Conservation (phyloP, 2,113 vertebrate species). For the Saguinus midas region DNA sequence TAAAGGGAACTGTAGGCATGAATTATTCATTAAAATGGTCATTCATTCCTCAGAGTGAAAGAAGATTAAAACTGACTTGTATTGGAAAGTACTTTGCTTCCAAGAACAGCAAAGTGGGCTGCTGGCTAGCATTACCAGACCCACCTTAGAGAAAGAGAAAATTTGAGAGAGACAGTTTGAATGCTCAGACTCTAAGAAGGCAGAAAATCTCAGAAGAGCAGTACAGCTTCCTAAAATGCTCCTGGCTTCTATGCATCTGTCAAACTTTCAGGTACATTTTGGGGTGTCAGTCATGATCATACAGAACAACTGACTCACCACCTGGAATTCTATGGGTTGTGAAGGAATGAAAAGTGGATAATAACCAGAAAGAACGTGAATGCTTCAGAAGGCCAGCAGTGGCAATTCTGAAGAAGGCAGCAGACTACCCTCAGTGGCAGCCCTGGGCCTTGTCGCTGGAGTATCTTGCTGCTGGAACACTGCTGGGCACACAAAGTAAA, state of each 20-base stretch:
- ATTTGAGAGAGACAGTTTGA: background rate
- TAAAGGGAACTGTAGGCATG: background rate
- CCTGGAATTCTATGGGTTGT: background rate
- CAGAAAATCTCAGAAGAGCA: background rate
- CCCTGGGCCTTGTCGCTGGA: background rate
- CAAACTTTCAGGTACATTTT: background rate
- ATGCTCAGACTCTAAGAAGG: fast-evolving
- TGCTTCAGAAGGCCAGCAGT: background rate
- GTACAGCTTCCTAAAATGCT: background rate
- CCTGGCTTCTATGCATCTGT: background rate
- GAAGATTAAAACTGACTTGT: background rate
- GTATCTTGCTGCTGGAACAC: background rate
- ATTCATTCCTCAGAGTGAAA: background rate
- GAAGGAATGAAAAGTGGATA: background rate
- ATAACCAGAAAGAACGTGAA: background rate
- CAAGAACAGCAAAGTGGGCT: background rate
- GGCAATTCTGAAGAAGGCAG: background rate
- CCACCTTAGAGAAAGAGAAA: background rate
- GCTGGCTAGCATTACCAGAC: background rate
- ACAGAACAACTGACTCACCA: background rate
- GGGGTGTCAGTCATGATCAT: background rate
- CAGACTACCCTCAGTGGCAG: background rate
- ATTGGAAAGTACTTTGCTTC: background rate
- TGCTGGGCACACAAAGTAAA: background rate
- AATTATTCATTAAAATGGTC: background rate